These are phyloP conservation scores for Nyleta sp. DNA, from an alignment of 2,888 invertebrate genomes.

Conservation along the genomic window DNA sequence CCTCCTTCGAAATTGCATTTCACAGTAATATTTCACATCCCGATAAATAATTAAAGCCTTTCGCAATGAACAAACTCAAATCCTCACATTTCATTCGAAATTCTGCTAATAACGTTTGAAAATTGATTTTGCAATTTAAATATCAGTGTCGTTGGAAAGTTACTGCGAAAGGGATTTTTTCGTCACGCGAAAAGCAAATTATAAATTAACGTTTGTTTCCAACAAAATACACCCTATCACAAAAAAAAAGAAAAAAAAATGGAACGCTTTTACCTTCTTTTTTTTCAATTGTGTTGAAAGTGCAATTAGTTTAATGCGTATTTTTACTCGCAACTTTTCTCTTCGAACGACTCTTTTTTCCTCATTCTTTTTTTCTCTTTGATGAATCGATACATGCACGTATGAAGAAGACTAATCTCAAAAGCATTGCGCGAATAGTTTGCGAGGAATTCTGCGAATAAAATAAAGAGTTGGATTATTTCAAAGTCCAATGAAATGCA, in stretches of 20 bases:
- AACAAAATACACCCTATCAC: too few relatives aligned
- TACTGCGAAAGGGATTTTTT: too few relatives aligned
- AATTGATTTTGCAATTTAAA: slow-evolving; percentile 9
- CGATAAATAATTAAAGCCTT: not conserved
- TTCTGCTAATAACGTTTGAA: not conserved
- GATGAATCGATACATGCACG: slow-evolving; percentile 10
- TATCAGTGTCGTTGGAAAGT: not conserved
- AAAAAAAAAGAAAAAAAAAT: too few relatives aligned
- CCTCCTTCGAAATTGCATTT: not conserved
- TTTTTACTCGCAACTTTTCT: not conserved
- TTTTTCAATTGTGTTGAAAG: too few relatives aligned
- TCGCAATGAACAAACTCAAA: too few relatives aligned
- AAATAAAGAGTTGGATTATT: slow-evolving; percentile 22
- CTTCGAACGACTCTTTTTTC: not conserved
- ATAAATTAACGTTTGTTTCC: too few relatives aligned
- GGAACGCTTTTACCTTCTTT: too few relatives aligned
- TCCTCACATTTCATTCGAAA: too few relatives aligned
- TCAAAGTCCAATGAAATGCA: slow-evolving; percentile 30
- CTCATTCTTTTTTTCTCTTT: not conserved
- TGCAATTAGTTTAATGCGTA: too few relatives aligned
- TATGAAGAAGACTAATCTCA: slow-evolving; percentile 13
- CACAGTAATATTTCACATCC: too few relatives aligned
- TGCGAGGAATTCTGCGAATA: slow-evolving; percentile 12
- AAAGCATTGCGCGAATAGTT: slow-evolving; percentile 6
- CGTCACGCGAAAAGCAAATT: too few relatives aligned